These are phyloP conservation scores for Desmodus rotundus DNA, from an alignment of 2,113 vertebrate species.

Conservation along the genomic window DNA sequence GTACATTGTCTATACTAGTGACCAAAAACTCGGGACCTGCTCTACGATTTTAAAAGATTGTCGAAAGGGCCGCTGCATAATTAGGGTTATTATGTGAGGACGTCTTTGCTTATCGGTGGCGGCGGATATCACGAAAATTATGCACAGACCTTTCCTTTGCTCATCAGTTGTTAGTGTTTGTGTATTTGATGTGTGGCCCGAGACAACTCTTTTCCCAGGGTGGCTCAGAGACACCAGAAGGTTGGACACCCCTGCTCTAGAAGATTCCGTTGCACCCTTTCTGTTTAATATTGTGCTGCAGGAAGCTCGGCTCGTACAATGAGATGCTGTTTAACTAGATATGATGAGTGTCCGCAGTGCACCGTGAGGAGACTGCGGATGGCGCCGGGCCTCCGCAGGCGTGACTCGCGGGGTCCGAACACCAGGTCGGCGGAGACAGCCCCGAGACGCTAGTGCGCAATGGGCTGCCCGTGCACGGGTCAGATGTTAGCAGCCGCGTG, in stretches of 20 bases:
- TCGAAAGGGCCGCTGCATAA: too few species aligned
- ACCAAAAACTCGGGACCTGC: too few species aligned
- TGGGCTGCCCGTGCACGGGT: conserved; percentile 30
- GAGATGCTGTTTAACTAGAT: not conserved
- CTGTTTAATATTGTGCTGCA: not conserved
- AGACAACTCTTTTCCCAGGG: too few species aligned
- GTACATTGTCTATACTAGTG: too few species aligned
- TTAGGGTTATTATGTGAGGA: too few species aligned
- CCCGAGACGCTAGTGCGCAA: conserved; percentile 17
- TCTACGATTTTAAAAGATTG: too few species aligned
- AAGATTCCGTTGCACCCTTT: not conserved
- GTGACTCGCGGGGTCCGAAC: not conserved
- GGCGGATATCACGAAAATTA: too few species aligned
- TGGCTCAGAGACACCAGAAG: too few species aligned
- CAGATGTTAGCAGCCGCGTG: not conserved
- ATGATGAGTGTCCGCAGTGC: not conserved
- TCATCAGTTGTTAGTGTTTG: too few species aligned
- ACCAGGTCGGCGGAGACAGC: not conserved
- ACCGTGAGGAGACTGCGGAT: not conserved
- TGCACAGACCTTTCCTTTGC: too few species aligned
- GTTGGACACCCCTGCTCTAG: not conserved
- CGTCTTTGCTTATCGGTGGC: too few species aligned
- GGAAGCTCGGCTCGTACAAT: not conserved
- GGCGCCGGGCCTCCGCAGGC: not conserved
- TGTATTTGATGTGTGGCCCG: too few species aligned